Evolutionary conservation across 2,888 invertebrate species (phyloP), one percentile per base, ranked within the genome.

Genomic region (Eristalinus aeneus): DNA sequence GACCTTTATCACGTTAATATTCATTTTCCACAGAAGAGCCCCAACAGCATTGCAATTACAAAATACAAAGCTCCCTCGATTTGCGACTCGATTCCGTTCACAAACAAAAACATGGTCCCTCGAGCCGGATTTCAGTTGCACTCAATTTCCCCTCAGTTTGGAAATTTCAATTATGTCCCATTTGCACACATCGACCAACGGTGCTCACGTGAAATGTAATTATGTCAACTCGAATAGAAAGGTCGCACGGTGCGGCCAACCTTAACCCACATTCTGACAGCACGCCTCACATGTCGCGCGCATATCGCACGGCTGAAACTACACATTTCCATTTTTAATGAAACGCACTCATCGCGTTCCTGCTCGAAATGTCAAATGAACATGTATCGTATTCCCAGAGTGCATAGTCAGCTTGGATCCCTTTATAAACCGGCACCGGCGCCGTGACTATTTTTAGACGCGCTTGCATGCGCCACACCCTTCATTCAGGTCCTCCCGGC

Each of bases 311-410:
- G 63, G 23, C 16, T 22, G 6, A 0, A 34, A 54, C 27, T 6
- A 8, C 46, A 46, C 16, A 73, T 4, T 56, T 54, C 3, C 54
- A 36, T 27, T 73, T 34, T 11, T 22, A 53, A 34, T 31, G 20
- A 32, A 61, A 61, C 20, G 22, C n/a, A 53, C 6, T 34, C 32
- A 22, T 34, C 72, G 32, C 11, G 31, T 8, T 32, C 60, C 31
- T n/a, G 53, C 16, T 34, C 16, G 61, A 54, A 54, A 64, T 54
- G 27, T 73, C 73, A 73, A 73, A 64, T 36, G 53, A 16, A 54
- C 73, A 64, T 64, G 36, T 63, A 34, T 36, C 22, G 16, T 11
- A 64, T 23, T 27, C 34, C 32, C 63, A 23, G 31, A 63, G 34
- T 23, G 63, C 53, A 27, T 34, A 46, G 46, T 23, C 27, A 9